These are phyloP conservation scores for Murina feae DNA, from an alignment of 2,113 vertebrate genomes.

Conservation along the genomic window DNA sequence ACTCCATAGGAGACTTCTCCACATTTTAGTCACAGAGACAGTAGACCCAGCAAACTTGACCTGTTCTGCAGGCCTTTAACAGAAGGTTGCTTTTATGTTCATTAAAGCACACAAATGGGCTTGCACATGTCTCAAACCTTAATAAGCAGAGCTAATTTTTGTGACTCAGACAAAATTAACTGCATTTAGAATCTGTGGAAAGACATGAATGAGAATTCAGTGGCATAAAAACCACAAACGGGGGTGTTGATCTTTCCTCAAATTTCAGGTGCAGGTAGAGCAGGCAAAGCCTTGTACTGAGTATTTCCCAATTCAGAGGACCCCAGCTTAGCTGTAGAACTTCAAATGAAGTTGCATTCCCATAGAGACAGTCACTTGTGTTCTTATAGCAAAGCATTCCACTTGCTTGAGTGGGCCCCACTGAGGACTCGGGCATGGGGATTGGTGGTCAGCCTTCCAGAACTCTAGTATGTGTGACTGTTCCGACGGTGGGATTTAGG, in stretches of 20 bases:
- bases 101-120: neutral
- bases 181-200: neutral
- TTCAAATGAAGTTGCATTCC: neutral
- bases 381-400: neutral
- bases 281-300: neutral
- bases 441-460: neutral
- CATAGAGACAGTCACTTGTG: neutral
- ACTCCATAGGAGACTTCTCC: neutral
- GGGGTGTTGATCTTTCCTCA: neutral
- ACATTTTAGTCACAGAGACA: neutral
- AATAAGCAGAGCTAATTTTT: neutral
- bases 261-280: neutral
- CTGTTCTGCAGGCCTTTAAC: neutral
- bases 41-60: neutral
- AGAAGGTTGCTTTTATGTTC: neutral
- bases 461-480: neutral
- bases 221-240: neutral
- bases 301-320: neutral
- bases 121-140: neutral
- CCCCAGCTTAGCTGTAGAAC: neutral
- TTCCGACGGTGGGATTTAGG: neutral
- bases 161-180: neutral
- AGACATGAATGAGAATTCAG: neutral
- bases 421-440: neutral
- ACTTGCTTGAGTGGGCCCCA: neutral